Evolutionary conservation across 2,797 vertebrate genomes (phyloP).

Genomic region (Sebastiscus tertius): DNA sequence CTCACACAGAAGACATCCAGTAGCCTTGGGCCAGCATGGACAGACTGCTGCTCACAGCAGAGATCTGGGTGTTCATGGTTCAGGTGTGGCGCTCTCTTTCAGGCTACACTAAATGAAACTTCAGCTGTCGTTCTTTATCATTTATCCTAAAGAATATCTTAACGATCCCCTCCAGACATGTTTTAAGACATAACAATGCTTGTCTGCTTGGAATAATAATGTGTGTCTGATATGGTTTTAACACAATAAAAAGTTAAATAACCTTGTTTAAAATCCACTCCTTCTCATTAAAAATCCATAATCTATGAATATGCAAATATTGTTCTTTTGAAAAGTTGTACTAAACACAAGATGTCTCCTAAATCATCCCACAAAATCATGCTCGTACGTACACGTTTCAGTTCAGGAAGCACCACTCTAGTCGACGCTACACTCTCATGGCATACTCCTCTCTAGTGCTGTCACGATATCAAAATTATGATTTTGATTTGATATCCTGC

Average conservation of each 20-base stretch:
- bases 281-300: neutral
- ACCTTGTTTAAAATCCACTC: neutral
- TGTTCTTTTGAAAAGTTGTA: neutral
- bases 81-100: conserved; percentile 4
- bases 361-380: neutral
- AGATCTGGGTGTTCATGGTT: neutral
- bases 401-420: neutral
- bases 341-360: too few species aligned
- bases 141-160: neutral
- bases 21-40: conserved; percentile 19
- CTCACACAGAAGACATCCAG: neutral
- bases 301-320: neutral
- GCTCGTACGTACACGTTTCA: neutral
- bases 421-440: neutral
- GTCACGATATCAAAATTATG: neutral
- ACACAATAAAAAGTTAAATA: neutral
- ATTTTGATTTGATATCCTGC: neutral
- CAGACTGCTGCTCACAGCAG: conserved; percentile 20
- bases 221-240: neutral
- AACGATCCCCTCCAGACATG: neutral
- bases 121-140: neutral
- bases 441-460: neutral
- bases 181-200: neutral
- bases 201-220: neutral
- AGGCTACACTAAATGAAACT: conserved; percentile 2